Base-by-base conservation (phyloP, 2,888 invertebrate genomes). In the Conops quadrifasciatus region DNA sequence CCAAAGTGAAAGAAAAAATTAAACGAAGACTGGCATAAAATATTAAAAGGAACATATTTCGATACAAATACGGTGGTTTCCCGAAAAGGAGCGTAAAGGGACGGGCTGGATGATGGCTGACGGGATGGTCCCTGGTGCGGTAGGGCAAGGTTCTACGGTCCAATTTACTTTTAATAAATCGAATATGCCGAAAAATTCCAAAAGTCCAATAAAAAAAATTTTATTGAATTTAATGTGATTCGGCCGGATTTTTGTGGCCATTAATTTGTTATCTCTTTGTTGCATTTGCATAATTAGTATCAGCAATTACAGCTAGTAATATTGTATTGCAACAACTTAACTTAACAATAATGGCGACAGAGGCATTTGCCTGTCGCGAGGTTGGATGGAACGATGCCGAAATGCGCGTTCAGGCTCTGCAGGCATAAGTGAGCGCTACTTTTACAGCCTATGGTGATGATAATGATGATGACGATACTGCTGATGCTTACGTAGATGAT, bases 241-340 rank as follows among this genome's bases (percentile, higher is more conserved):
- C n/a, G n/a, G n/a, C n/a, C n/a, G n/a, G n/a, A n/a, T n/a, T n/a
- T n/a, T n/a, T n/a, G n/a, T n/a, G n/a, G n/a, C n/a, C n/a, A n/a
- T n/a, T n/a, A n/a, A n/a, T n/a, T n/a, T n/a, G n/a, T n/a, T n/a
- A n/a, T n/a, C n/a, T n/a, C n/a, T n/a, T n/a, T 36, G 71, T 67
- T 68, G 71, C 60, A 73, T 64, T 72, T 73, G 65, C 66, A 60
- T 67, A 67, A 67, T 67, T 59, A 67, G 30, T 47, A 59, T 47
- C 21, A 67, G 49, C 67, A 45, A 11, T 28, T 19, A n/a, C 67
- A 67, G 28, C 59, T 21, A 58, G 30, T 30, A 62, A 19, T 7
- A 19, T 28, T 7, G 36, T 13, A 43, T 13, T 16, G 13, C 53
- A 30, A 16, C 21, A 43, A 2, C 43, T n/a, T n/a, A n/a, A n/a